Base-by-base conservation (phyloP, 2,888 invertebrate species). In the Ischnura elegans region DNA sequence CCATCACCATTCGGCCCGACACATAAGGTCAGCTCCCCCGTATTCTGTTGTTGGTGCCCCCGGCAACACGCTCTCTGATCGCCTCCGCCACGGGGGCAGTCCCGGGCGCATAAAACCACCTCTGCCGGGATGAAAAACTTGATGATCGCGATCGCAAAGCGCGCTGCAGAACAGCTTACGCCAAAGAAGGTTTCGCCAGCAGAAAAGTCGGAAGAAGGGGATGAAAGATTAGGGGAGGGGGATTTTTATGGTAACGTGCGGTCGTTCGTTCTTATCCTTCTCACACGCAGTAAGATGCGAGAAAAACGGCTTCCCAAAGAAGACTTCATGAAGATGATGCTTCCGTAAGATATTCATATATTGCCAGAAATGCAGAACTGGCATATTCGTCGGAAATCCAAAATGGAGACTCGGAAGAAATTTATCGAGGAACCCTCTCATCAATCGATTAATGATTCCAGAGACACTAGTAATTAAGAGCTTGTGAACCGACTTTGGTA, bases 101-200 rank as follows among this genome's bases (percentile, higher is more conserved):
- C 5, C 46, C 21, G 25, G 86, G 46, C 86, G 86, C 86, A 86
- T 86, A 86, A 86, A 86, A 45, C 86, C 86, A 8, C 46, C 86
- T 46, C 4, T n/a, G 46, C n/a, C 21, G 86, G n/a, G 86, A 86
- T 43, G 86, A 10, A 46, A 6, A 45, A 86, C 45, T 86, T 86
- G 45, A 86, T 86, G 86, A 86, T 25, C 86, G 4, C 76, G 86
- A 86, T 46, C 6, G 21, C 21, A n/a, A n/a, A n/a, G 4, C 43
- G 43, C 86, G n/a, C 36, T 3, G n/a, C 43, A 46, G 86, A 86
- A 21, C 86, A 45, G 46, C 86, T 86, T 86, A 47, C 76, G 45
- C 25, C 4, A 6, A n/a, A 46, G 25, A 45, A 86, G n/a, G 86
- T 10, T 25, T n/a, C 45, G 43, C 16, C 42, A 43, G 25, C 86